Evolutionary conservation across 2,113 vertebrate genomes (phyloP), one percentile per base, ranked within the genome.

Genomic region (Laticauda laticaudata): DNA sequence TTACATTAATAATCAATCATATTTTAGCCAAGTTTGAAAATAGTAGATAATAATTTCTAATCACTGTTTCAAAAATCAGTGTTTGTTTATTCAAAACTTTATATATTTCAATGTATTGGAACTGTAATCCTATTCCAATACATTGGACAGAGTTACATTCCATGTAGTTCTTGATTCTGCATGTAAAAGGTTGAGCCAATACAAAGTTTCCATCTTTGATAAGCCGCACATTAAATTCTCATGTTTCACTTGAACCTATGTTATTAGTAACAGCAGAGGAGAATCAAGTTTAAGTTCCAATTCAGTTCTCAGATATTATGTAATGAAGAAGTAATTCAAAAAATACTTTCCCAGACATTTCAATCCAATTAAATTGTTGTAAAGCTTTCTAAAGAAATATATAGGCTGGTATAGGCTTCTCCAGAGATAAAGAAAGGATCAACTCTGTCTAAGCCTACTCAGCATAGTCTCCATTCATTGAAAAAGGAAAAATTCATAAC

Each of bases 1-100:
- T 94, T 94, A 93, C 94, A 10, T 24, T 20, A n/a, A 55, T 59
- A 93, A 95, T 90, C 61, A 86, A 94, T 93, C 0, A 94, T 90
- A 93, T 94, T 89, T 34, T 12, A 85, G 18, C 23, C 5, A 4
- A 87, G 29, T 5, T 91, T n/a, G 57, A 89, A 90, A 53, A 87
- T 53, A 59, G 92, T 53, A 92, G 0, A 53, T 0, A 0, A 2
- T 90, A 86, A 57, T 61, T 93, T 56, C 64, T 91, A 87, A 90
- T 39, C 48, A n/a, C 61, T 92, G 87, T 2, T 93, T 92, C 94
- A n/a, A 92, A 94, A 94, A 86, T 48, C 21, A 15, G 39, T 45
- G 85, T 29, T 91, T 39, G 81, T n/a, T 92, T 45, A 12, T 10
- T 23, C 92, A 89, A 81, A 24, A 18, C 29, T 39, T 43, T 93